A percentile compares a stretch with the other conserved stretches of the same genome.
Evolutionary conservation across 1,140 invertebrate genomes (phyloP).

Genomic region (Episyrphus balteatus): DNA sequence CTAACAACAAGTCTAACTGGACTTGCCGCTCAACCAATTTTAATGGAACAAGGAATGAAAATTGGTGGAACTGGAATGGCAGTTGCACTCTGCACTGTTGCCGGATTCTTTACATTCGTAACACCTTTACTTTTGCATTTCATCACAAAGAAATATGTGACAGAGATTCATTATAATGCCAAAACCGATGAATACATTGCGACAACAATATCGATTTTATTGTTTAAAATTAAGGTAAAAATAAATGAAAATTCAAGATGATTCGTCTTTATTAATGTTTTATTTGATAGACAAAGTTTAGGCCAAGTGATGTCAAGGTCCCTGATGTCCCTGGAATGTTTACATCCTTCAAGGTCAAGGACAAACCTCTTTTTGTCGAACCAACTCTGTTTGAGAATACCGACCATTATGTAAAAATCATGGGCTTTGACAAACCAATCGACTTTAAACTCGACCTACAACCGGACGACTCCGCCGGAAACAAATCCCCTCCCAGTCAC

Average conservation of each 20-base stretch:
- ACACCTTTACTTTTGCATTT: constrained; percentile 74
- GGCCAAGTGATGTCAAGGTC: constrained; percentile 59
- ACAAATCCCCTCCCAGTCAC: too few relatives aligned
- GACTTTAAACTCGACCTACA: constrained; percentile 53
- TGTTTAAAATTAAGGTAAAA: constrained; percentile 48
- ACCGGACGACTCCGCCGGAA: too few relatives aligned
- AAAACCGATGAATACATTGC: constrained; percentile 53
- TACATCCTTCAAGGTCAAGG: constrained; percentile 60
- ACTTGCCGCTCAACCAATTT: constrained; percentile 57
- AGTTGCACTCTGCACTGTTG: constrained; percentile 48
- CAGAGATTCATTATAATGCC: constrained; percentile 57
- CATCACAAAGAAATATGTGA: constrained; percentile 78
- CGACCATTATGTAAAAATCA: constrained; percentile 67
- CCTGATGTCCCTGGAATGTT: constrained; percentile 74
- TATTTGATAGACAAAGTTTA: constrained; percentile 53
- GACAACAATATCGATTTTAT: constrained; percentile 56
- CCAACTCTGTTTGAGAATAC: constrained; percentile 53
- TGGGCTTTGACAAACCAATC: constrained; percentile 84
- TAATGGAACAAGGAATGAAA: constrained; percentile 49
- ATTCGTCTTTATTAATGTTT: too few relatives aligned
- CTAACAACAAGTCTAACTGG: constrained; percentile 59
- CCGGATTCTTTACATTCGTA: constrained; percentile 68
- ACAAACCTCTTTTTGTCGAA: constrained; percentile 65
- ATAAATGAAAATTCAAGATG: neutral
- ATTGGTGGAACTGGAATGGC: constrained; percentile 43